Base-by-base conservation (phyloP, 1,140 invertebrate species). In the Drosophila prosaltans region DNA sequence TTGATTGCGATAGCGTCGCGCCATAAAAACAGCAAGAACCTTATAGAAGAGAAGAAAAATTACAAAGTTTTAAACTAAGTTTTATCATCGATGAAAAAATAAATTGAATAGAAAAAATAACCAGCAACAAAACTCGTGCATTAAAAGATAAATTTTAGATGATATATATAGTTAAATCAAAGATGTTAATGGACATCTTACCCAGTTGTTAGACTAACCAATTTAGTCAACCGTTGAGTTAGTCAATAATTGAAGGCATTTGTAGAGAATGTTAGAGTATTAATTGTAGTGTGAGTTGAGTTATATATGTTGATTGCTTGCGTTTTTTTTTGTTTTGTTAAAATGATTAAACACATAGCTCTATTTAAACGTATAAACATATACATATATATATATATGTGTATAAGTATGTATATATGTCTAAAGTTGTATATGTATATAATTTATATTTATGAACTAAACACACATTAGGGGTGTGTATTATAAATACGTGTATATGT, bases 1-100 rank as follows among this genome's bases (percentile, higher is more conserved):
- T 93, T 95, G 95, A 93, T 96, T 96, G 89, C 95, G 94, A 91
- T 96, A 96, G 78, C 94, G 94, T 92, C 95, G 94, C 65, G 96
- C 95, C 90, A 96, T 93, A 91, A 96, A 95, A 79, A 96, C 95
- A 90, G 96, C 96, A 86, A 96, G 94, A 81, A 97, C 93, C 96
- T 96, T 92, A 30, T 43, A 8, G 71, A 66, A 60, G 21, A 69
- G 57, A 3, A 51, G 32, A 26, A 69, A 60, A 3, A 16, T 16
- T 16, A 16, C 16, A 16, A 16, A 16, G 0, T 16, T 16, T 16
- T 16, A 16, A 16, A 16, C 16, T 16, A 16, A 16, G 16, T 16
- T 16, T 16, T 16, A 16, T 16, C 16, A 16, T 16, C 16, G 16
- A 16, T 16, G 0, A 9, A n/a, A 10, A 57, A 67, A 54, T 51